These are phyloP conservation scores for Tolypeutes matacus DNA, from an alignment of 2,797 vertebrate species.

Conservation along the genomic window DNA sequence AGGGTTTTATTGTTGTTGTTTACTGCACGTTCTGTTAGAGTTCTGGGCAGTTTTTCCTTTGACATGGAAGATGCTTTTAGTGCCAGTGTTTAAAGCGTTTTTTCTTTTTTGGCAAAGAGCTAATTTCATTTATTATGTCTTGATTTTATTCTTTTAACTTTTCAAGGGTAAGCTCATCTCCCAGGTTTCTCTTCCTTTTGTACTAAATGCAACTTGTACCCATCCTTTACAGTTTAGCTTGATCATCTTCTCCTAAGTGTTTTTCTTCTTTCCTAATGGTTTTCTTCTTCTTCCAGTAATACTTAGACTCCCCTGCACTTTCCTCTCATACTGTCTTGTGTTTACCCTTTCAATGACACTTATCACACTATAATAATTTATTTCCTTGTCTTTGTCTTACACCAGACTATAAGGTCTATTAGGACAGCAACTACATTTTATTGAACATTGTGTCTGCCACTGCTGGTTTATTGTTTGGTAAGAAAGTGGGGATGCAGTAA, in stretches of 20 bases:
- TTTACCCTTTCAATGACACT: background rate
- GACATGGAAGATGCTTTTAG: background rate
- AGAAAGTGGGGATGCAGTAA: background rate
- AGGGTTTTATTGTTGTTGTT: background rate
- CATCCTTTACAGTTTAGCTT: background rate
- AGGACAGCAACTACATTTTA: background rate
- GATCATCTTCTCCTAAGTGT: background rate
- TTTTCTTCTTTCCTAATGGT: background rate
- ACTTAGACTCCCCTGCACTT: background rate
- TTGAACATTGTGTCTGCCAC: background rate
- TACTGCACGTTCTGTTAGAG: background rate
- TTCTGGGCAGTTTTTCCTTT: slow-evolving; percentile 16
- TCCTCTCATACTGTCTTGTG: background rate
- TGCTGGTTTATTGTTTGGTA: background rate
- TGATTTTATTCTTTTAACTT: slow-evolving; percentile 47
- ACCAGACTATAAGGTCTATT: background rate
- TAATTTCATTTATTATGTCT: slow-evolving; percentile 7
- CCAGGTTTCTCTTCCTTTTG: background rate
- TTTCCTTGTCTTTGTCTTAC: background rate
- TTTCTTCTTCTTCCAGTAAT: background rate
- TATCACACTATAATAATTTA: background rate
- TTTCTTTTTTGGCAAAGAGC: background rate
- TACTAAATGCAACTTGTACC: background rate
- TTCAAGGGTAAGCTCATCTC: background rate
- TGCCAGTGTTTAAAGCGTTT: slow-evolving; percentile 15